A percentile compares a stretch with the other conserved stretches of the same genome.
Conservation (phyloP, 2,113 vertebrate species). For the Arizona elegans region DNA sequence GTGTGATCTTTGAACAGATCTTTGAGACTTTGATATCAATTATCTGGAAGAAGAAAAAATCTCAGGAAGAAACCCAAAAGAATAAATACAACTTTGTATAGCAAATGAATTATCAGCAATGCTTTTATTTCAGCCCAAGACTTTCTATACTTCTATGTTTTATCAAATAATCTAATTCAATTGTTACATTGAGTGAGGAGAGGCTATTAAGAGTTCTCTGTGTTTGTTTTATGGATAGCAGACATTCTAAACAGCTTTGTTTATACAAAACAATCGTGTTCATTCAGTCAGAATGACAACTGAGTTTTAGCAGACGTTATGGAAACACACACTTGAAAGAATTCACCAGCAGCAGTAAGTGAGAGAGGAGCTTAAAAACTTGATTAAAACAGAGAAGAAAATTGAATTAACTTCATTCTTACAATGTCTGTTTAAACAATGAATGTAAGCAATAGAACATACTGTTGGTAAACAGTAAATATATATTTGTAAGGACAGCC, state of each 20-base stretch:
- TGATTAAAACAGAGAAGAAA: neutral
- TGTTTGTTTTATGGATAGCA: neutral
- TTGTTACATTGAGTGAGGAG: neutral
- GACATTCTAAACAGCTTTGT: neutral
- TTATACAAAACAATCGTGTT: neutral
- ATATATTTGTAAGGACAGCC: too few species aligned
- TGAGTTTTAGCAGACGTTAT: neutral
- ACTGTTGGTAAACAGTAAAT: too few species aligned
- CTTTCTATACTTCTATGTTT: neutral
- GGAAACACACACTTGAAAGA: neutral
- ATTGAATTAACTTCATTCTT: too few species aligned
- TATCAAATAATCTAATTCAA: neutral
- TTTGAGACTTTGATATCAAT: neutral
- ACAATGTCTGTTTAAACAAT: too few species aligned
- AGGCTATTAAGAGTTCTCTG: neutral
- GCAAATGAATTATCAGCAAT: neutral
- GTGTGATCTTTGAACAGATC: neutral
- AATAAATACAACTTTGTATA: neutral
- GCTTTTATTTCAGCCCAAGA: neutral
- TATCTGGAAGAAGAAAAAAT: neutral
- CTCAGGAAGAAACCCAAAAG: neutral
- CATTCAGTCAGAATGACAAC: neutral
- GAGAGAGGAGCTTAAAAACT: neutral
- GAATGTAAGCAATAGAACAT: too few species aligned
- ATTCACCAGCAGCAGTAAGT: neutral